These are phyloP conservation scores for Macrocentrus cingulum DNA, from an alignment of 1,140 invertebrate genomes.

Conservation along the genomic window DNA sequence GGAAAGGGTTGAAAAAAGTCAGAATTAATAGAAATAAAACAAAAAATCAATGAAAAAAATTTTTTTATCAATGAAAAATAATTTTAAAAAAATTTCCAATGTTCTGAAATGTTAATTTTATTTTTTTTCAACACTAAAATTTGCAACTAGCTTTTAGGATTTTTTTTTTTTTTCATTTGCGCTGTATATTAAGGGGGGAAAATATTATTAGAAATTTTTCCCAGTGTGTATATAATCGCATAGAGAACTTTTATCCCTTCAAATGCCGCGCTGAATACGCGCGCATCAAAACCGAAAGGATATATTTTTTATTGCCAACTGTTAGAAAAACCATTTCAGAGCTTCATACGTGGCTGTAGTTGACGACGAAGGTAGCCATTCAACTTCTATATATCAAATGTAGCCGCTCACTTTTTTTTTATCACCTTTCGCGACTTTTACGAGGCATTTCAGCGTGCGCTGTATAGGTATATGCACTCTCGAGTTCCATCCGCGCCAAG, in stretches of 20 bases:
- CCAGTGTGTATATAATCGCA: too few species aligned
- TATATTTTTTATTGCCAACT: conserved; percentile 24
- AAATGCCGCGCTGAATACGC: neutral
- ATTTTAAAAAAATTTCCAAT: too few species aligned
- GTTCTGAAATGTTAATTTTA: too few species aligned
- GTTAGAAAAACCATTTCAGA: conserved; percentile 26
- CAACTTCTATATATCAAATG: conserved; percentile 1
- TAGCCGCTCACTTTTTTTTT: conserved; percentile 36
- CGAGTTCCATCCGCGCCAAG: conserved; percentile 13
- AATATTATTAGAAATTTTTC: neutral
- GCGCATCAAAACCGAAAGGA: neutral
- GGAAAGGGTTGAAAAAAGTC: conserved; percentile 28
- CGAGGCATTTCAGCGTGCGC: conserved; percentile 36
- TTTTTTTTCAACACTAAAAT: conserved; percentile 3
- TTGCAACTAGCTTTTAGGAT: too few species aligned
- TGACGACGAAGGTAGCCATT: conserved; percentile 7
- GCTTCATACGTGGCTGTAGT: neutral
- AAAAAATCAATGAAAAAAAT: conserved; percentile 1
- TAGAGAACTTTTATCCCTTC: too few species aligned
- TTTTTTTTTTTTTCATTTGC: too few species aligned
- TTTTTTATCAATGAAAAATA: neutral
- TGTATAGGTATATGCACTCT: conserved; percentile 17
- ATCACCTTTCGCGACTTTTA: conserved; percentile 48
- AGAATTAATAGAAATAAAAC: conserved; percentile 31
- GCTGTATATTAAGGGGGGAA: too few species aligned